Conservation (phyloP, 2,113 vertebrate genomes). For the Talpa occidentalis region DNA sequence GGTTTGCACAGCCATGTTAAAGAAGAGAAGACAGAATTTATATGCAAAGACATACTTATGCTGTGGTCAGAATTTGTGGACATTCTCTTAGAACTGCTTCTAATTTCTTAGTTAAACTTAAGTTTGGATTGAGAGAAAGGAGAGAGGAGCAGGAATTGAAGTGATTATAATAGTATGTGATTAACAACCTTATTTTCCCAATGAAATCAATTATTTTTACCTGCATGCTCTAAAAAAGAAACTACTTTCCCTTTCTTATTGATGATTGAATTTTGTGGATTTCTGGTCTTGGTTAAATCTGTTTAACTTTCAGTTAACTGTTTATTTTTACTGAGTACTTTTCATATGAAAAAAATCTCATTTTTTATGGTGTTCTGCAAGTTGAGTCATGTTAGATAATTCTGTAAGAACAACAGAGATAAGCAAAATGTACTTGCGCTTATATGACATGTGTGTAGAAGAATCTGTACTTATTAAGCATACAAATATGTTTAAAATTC, state of each 20-base stretch:
- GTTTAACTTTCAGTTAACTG: conserved; percentile 22
- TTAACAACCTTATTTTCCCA: conserved; percentile 32
- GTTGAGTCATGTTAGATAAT: conserved; percentile 26
- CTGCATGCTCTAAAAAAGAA: background rate
- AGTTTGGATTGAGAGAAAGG: background rate
- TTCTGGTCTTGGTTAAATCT: conserved; percentile 33
- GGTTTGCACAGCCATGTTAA: background rate
- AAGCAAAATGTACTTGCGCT: background rate
- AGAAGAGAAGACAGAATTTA: background rate
- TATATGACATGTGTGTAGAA: background rate
- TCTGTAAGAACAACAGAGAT: conserved; percentile 53
- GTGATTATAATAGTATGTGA: background rate
- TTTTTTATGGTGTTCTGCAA: conserved; percentile 32
- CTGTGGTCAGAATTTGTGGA: background rate
- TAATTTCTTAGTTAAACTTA: background rate
- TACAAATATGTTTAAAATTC: conserved; percentile 57
- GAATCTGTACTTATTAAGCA: conserved; percentile 34
- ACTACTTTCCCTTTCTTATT: background rate
- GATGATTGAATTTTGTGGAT: conserved; percentile 33
- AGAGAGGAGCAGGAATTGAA: background rate
- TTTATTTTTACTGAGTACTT: background rate
- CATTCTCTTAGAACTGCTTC: background rate
- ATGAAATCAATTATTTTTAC: conserved; percentile 32
- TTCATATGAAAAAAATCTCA: background rate
- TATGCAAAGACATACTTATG: background rate